phyloP scores from a whole-genome alignment of 2,888 invertebrate species.

The Sminthurinus aureus region DNA sequence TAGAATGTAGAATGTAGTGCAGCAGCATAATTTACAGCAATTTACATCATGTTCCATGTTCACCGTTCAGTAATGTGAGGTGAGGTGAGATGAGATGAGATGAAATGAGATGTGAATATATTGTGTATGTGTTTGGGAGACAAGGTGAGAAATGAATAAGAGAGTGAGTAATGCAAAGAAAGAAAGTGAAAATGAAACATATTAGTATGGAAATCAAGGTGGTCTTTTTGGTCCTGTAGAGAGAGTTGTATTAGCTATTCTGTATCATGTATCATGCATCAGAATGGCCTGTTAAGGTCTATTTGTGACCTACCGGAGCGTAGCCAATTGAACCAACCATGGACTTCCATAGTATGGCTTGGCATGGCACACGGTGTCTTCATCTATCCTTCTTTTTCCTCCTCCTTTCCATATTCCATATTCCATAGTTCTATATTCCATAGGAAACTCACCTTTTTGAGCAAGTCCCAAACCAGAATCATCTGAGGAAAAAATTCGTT shows the following conservation, averaged over 20 bases:
- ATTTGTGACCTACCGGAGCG: constrained; percentile 59
- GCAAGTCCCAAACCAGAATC: too few species aligned
- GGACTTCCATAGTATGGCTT: too few species aligned
- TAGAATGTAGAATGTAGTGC: constrained; percentile 5
- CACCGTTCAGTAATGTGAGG: background rate
- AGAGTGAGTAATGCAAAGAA: too few species aligned
- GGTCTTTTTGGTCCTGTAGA: constrained; percentile 23
- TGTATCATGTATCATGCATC: background rate
- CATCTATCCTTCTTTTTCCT: constrained; percentile 20
- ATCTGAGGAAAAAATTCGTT: background rate
- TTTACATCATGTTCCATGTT: too few species aligned
- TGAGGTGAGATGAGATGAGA: constrained; percentile 36
- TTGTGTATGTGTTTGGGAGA: too few species aligned
- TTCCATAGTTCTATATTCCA: background rate
- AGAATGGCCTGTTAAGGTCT: constrained; percentile 30
- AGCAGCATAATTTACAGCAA: background rate
- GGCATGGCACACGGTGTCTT: constrained; percentile 28
- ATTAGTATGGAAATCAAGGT: constrained; percentile 43
- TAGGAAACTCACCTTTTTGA: background rate
- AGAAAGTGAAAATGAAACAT: constrained; percentile 38
- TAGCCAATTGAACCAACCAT: constrained; percentile 53
- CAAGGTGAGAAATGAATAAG: too few species aligned
- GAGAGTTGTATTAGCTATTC: too few species aligned
- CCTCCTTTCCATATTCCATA: constrained; percentile 1
- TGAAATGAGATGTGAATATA: too few species aligned